Base-by-base conservation (phyloP, 2,797 vertebrate genomes). In the Meriones psammophilus region DNA sequence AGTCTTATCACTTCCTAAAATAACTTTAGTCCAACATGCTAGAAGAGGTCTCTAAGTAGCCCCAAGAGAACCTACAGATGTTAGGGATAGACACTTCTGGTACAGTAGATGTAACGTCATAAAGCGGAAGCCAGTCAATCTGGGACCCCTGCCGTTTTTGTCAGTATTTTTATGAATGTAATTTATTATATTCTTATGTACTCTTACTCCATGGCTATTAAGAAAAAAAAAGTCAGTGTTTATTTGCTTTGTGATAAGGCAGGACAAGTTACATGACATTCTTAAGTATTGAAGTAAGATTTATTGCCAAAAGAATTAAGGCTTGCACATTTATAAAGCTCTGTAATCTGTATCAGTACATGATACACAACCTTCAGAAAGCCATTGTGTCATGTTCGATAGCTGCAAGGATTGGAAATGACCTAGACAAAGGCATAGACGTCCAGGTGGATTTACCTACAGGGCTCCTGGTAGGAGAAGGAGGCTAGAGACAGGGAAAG, bases 191-290 rank as follows among this genome's bases (percentile, higher is more conserved):
- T 18, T 83, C 30, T 81, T 73, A 42, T n/a, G 42, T 58, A 60
- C 46, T 39, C 33, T 92, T 94, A 15, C 89, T 56, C 90, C 80
- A 91, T 69, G 85, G 39, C 10, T 56, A 58, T 68, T 42, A 66
- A 26, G 17, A 78, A 84, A 88, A 39, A 88, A 73, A 42, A 78
- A 60, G 30, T 95, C 54, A 60, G 54, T 22, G 2, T 91, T 88
- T 94, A 81, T 95, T 92, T 96, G 80, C 58, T 88, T 92, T 95
- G 92, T 95, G 71, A 69, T 64, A 91, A 86, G 77, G 83, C 74
- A 91, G 91, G 77, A 46, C 66, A 95, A 84, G 62, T 78, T 94
- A 88, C 1, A 64, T 33, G n/a, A 18, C 73, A 86, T 85, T 92
- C 56, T 77, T 5, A 92, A 87, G 62, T 81, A 79, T 18, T 92